Evolutionary conservation across 2,797 vertebrate genomes (phyloP).

Genomic region (Muscicapa striata): DNA sequence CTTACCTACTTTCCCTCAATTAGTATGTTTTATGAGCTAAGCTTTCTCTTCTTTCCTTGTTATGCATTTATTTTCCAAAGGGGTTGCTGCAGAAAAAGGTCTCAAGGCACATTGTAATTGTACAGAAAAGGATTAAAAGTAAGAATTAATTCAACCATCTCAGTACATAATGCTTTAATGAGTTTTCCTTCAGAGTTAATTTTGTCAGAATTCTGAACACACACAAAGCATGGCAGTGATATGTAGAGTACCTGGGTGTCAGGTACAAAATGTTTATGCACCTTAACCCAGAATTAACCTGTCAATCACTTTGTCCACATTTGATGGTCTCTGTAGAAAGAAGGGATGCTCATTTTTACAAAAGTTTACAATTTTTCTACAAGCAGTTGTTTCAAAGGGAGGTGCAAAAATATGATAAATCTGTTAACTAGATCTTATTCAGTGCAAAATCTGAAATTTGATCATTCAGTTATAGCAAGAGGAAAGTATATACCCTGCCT

Average conservation of each 20-base stretch:
- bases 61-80: conserved; percentile 25
- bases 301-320: neutral
- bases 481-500: neutral
- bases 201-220: neutral
- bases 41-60: conserved; percentile 3
- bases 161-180: conserved; percentile 19
- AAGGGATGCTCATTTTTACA: neutral
- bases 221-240: neutral
- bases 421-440: neutral
- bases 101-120: neutral
- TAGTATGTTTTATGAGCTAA: neutral
- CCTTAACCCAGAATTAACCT: neutral
- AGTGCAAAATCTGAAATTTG: neutral
- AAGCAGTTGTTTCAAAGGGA: neutral
- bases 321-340: neutral
- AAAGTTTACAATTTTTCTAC: neutral
- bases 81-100: conserved; percentile 26
- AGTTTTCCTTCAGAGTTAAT: conserved; percentile 1
- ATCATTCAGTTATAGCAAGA: neutral
- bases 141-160: conserved; percentile 22
- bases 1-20: conserved; percentile 63
- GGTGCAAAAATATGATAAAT: neutral
- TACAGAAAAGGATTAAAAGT: conserved; percentile 12
- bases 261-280: neutral
- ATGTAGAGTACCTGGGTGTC: neutral